Base-by-base conservation (phyloP, 2,888 invertebrate species). In the Oscheius onirici region DNA sequence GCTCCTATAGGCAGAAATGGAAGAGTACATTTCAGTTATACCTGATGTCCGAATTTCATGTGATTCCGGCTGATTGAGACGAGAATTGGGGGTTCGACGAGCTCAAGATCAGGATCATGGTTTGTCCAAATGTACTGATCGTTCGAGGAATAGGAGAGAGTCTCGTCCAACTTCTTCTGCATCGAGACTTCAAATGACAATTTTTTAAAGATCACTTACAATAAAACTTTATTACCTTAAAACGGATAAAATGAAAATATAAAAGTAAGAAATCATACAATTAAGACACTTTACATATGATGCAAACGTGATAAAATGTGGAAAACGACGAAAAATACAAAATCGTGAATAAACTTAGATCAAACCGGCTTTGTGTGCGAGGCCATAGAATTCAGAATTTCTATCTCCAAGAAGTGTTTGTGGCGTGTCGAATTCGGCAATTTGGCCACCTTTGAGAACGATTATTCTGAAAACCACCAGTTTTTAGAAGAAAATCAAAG, bases 371-470 rank as follows among this genome's bases (percentile, higher is more conserved):
- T 87, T 87, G 73, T 87, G 87, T 3, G 88, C 88, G 88, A 89
- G 88, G 2, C 83, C 80, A 76, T 88, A 88, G 79, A 89, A 89
- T 11, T 86, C 78, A 3, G 87, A 83, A 1, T 79, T 73, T 3
- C 81, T 81, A 75, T 89, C 82, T 24, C 83, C 71, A 28, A 89
- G 76, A 3, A 89, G 79, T 3, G 69, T 79, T 17, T 76, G 69
- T 2, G 89, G 89, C 8, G 86, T 79, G 76, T 88, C 88, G 76
- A 88, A 88, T 76, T 89, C 89, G 49, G 78, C 81, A 3, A 89
- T 84, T 15, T 83, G 73, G 15, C 89, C 89, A 43, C 88, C 85
- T 71, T 88, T 88, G 43, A 89, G 81, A 3, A 89, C 89, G 79
- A 89, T 83, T 34, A 89, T 87, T 75, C 89, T 89, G 84, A 58